Base-by-base conservation (phyloP, 2,797 vertebrate species). In the Gorsachius magnificus region DNA sequence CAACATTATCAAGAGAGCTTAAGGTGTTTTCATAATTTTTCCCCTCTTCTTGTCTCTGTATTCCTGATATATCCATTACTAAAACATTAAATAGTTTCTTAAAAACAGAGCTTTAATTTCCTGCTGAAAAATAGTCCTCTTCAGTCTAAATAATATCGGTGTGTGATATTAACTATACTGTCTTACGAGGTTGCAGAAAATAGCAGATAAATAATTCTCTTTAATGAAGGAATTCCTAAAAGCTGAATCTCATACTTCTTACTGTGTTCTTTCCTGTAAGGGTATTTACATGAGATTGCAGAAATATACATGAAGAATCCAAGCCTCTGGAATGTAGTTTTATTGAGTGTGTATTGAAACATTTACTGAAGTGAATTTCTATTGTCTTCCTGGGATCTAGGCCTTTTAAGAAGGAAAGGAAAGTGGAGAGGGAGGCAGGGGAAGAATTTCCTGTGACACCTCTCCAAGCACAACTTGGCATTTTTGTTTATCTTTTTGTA, bases 381-480 rank as follows among this genome's bases (percentile, higher is more conserved):
- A 8, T 71, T 56, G 3, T 45, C 14, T 56, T 71, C 2, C 9
- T 83, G 36, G 10, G 18, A 35, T 61, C 10, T 24, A 18, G 22
- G 1, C 14, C 60, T 16, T 10, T n/a, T 21, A 17, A 54, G 45
- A 21, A 48, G 43, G 7, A 29, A 65, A 48, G 46, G 17, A 43
- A 43, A 16, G 45, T 17, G 17, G 6, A 7, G 6, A 13, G 25
- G 4, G 4, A 3, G 7, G 14, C 18, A 3, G 11, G 16, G 13
- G 31, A 31, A 36, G 4, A 16, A 36, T 38, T 63, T 51, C 14
- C 8, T 10, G 0, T 31, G 9, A 46, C 45, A 56, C 9, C 5
- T 51, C 8, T 75, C 16, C 28, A 68, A 75, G n/a, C 6, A 9
- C 28, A 69, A 36, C 6, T 26, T 53, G 13, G 10, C 6, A 6